Evolutionary conservation across 2,113 vertebrate genomes (phyloP).

Genomic region (Cebidichthys violaceus): DNA sequence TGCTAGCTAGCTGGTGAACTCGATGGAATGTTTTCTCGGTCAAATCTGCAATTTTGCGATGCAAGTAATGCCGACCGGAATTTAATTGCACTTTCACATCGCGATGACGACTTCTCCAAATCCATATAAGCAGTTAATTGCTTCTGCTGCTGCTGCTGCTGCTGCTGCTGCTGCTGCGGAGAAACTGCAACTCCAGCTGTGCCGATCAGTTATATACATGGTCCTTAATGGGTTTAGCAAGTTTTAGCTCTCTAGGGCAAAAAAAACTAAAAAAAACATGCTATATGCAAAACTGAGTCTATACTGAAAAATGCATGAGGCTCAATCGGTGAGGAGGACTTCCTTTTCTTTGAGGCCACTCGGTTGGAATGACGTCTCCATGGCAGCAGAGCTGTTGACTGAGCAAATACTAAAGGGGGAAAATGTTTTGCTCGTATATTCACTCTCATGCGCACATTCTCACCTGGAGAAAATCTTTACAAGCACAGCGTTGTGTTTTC

Average conservation of each 20-base stretch:
- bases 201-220: conserved; percentile 29
- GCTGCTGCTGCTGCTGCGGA: conserved; percentile 1
- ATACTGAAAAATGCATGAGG: conserved; percentile 57
- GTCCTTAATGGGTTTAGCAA: conserved; percentile 50
- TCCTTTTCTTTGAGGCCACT: not conserved
- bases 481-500: not conserved
- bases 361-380: conserved; percentile 19
- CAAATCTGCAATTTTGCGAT: not conserved
- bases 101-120: not conserved
- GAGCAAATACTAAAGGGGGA: conserved; percentile 34
- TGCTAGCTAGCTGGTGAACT: too few relatives aligned
- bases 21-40: not conserved
- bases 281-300: conserved; percentile 44
- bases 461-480: not conserved
- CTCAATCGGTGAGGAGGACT: conserved; percentile 4
- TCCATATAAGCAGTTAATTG: not conserved
- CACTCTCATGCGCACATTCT: not conserved
- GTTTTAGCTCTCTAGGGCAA: conserved; percentile 43
- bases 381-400: conserved; percentile 14
- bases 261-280: conserved; percentile 23
- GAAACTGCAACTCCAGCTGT: conserved; percentile 25
- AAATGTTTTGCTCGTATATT: not conserved
- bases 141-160: not conserved
- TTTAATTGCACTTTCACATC: not conserved
- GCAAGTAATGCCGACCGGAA: not conserved